Base-by-base conservation (phyloP, 1,140 invertebrate species). In the Euschistus heros region DNA sequence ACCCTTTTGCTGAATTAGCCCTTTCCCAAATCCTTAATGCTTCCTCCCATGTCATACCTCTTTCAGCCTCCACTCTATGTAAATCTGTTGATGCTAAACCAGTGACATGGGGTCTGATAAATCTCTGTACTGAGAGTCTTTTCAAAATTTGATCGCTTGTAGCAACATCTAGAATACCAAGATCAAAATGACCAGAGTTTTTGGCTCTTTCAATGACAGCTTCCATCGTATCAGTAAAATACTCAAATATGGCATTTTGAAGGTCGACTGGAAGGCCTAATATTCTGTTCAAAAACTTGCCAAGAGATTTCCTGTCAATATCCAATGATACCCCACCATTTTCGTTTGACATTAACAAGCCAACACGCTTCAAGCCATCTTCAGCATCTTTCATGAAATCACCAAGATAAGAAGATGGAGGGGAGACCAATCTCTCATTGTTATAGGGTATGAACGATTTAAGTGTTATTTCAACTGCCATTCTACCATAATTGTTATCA, bases 231-330 rank as follows among this genome's bases (percentile, higher is more conserved):
- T 97, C 92, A 0, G 91, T 96, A 74, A 99, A 99, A 76, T 98
- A 99, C 71, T 93, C 89, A 76, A 99, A 99, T 2, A 99, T 76
- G 52, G 90, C 80, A 80, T 99, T 99, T 77, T 99, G 97, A 63
- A 98, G 75, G 26, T 94, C 89, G 2, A 99, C 96, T 0, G 92
- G 91, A 85, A 98, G 92, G 20, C 97, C 97, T 17, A 99, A 80
- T 70, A 99, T 94, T 68, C 97, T 81, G 75, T 99, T 99, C n/a
- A 99, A 81, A 78, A 99, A 99, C 79, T 98, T 98, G 66, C 91
- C 92, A 82, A 99, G 97, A 75, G 96, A 97, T 73, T 92, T 92
- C 74, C 94, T 94, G 71, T 98, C 95, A 78, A 97, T 97, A 71
- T 98, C 94, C 0, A 96, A 75, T 24, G 85, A 84, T 24, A 92